A percentile compares a stretch with the other conserved stretches of the same genome.
Conservation (phyloP, 2,888 invertebrate genomes). For the Polia nebulosa region DNA sequence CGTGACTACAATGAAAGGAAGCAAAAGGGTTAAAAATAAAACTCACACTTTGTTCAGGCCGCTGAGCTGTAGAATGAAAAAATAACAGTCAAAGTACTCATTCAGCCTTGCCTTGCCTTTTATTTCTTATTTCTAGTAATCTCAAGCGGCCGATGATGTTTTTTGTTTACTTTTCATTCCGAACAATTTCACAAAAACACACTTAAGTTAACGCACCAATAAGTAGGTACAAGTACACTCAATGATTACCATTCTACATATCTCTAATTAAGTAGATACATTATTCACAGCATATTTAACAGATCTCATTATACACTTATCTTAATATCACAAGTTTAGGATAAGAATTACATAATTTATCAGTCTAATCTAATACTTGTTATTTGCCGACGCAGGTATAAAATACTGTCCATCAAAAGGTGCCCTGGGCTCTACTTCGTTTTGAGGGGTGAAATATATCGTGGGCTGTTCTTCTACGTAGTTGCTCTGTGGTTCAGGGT, state of each 20-base stretch:
- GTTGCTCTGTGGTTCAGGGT: conserved; percentile 46
- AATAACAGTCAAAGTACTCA: conserved; percentile 17
- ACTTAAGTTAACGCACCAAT: conserved; percentile 14
- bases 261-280: conserved; percentile 47
- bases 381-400: conserved; percentile 69
- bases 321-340: conserved; percentile 62
- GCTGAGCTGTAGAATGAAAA: conserved; percentile 18
- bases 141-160: conserved; percentile 16
- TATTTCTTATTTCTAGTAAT: conserved; percentile 43
- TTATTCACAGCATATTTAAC: conserved; percentile 59
- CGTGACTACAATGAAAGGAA: conserved; percentile 14
- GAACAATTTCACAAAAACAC: conserved; percentile 35
- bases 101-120: conserved; percentile 47
- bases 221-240: conserved; percentile 10
- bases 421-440: conserved; percentile 66
- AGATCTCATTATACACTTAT: conserved; percentile 48
- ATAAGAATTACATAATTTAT: conserved; percentile 25
- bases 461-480: conserved; percentile 56
- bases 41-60: conserved; percentile 20
- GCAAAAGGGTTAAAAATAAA: conserved; percentile 43
- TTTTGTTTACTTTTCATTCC: conserved; percentile 37
- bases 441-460: conserved; percentile 79
- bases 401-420: conserved; percentile 79
- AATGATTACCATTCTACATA: conserved; percentile 26
- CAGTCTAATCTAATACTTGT: conserved; percentile 48